Conservation (phyloP, 1,140 invertebrate genomes). For the Calosoma granatense region DNA sequence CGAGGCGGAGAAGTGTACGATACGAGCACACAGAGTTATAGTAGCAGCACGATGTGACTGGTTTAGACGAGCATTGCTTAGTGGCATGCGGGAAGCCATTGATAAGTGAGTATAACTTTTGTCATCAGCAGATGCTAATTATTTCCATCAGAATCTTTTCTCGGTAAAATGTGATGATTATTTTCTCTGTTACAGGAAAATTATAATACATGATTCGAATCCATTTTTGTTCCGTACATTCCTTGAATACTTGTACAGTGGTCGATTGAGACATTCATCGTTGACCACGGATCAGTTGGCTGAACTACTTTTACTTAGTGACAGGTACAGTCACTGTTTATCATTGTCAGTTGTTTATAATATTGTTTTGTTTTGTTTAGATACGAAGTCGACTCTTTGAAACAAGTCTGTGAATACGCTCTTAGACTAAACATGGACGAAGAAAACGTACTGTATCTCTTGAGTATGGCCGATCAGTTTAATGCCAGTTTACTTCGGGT, state of each 20-base stretch:
- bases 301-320: slow-evolving; percentile 49
- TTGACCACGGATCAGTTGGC: slow-evolving; percentile 49
- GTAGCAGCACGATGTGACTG: slow-evolving; percentile 58
- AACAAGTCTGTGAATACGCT: slow-evolving; percentile 49
- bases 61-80: slow-evolving; percentile 56
- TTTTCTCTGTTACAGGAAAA: slow-evolving; percentile 43
- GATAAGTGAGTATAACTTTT: slow-evolving; percentile 44
- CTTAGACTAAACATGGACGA: slow-evolving; percentile 48
- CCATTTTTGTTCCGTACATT: slow-evolving; percentile 50
- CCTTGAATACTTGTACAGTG: slow-evolving; percentile 54
- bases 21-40: slow-evolving; percentile 53
- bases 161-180: slow-evolving; percentile 13
- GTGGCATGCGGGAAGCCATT: slow-evolving; percentile 62
- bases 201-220: slow-evolving; percentile 53
- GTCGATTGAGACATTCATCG: slow-evolving; percentile 39
- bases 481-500: slow-evolving; percentile 49
- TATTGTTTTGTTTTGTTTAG: not conserved
- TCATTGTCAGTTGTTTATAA: not conserved
- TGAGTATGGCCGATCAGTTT: slow-evolving; percentile 56
- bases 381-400: slow-evolving; percentile 45
- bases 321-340: slow-evolving; percentile 25
- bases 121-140: not conserved
- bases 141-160: not conserved
- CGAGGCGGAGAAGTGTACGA: slow-evolving; percentile 27
- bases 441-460: slow-evolving; percentile 51